Evolutionary conservation across 2,888 invertebrate species (phyloP), one percentile per base, ranked within the genome.

Genomic region (Dynastes maya): DNA sequence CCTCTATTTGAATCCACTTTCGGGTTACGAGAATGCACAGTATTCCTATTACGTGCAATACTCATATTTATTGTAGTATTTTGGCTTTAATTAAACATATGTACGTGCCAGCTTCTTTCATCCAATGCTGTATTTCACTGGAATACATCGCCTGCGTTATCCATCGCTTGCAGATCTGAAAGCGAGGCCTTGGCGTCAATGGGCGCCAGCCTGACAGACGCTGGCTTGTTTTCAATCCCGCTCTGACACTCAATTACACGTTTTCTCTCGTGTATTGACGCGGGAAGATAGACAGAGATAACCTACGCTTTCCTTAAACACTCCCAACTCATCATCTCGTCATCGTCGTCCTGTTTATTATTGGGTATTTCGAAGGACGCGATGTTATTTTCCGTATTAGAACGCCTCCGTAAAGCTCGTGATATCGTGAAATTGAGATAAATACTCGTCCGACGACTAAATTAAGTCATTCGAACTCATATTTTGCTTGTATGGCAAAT

Each of bases 191-290:
- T 51, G 74, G 63, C 81, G 82, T 82, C 80, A 82, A 72, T 61
- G 78, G 84, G 84, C 84, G 84, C 84, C 84, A 84, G 84, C 80
- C 82, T 81, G 83, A 78, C 83, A 82, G 84, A 80, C 83, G 83
- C 81, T 83, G 78, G 77, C 71, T 79, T 80, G 81, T 82, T 82
- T 82, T 82, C 80, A 70, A 51, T 68, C 65, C 32, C 45, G 45
- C 37, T 16, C 45, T 45, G 76, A 76, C 76, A 64, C 72, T 64
- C 64, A 72, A 78, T 78, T 72, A 74, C 72, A 27, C 72, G 61
- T 61, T 61, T 74, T 45, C 63, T 61, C 40, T 45, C 22, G 45
- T 32, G 9, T 29, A 63, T 27, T 32, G 11, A 13, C 29, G 4
- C 29, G 63, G 8, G 27, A n/a, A 32, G 63, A 63, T 32, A 63